Evolutionary conservation across 2,113 vertebrate genomes (phyloP).

Genomic region (Sterna hirundo): DNA sequence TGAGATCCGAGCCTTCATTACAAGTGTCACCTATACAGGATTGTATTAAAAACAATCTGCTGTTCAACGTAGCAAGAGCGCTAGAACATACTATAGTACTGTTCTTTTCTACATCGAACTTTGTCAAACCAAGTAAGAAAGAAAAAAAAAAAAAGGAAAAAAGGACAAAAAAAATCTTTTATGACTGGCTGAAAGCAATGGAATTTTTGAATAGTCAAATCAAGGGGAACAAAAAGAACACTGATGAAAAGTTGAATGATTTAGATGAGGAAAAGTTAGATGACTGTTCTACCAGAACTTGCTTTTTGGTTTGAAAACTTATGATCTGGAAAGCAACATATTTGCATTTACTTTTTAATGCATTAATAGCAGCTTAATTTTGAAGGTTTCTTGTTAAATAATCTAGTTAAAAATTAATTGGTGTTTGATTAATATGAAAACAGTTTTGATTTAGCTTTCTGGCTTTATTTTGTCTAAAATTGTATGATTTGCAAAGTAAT

Average conservation of each 20-base stretch:
- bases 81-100: neutral
- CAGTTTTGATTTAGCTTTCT: neutral
- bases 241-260: conserved; percentile 37
- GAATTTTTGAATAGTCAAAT: conserved; percentile 48
- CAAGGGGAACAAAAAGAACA: conserved; percentile 29
- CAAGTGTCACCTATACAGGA: neutral
- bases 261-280: conserved; percentile 21
- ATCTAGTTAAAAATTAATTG: conserved; percentile 18
- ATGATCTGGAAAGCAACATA: conserved; percentile 27
- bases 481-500: neutral
- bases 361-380: conserved; percentile 30
- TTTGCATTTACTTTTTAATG: conserved; percentile 36
- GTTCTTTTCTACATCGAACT: neutral
- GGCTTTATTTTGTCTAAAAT: neutral
- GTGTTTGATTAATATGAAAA: neutral
- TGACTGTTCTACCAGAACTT: conserved; percentile 10
- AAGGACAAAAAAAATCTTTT: neutral
- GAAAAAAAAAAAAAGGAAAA: no score
- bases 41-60: rapidly evolving
- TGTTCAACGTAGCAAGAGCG: neutral
- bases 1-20: neutral
- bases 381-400: conserved; percentile 16
- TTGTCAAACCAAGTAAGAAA: neutral
- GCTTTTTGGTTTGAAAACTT: neutral
- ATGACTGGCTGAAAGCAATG: neutral